Evolutionary conservation across 2,888 invertebrate species (phyloP).

Genomic region (Drepanosiphum platanoidis): DNA sequence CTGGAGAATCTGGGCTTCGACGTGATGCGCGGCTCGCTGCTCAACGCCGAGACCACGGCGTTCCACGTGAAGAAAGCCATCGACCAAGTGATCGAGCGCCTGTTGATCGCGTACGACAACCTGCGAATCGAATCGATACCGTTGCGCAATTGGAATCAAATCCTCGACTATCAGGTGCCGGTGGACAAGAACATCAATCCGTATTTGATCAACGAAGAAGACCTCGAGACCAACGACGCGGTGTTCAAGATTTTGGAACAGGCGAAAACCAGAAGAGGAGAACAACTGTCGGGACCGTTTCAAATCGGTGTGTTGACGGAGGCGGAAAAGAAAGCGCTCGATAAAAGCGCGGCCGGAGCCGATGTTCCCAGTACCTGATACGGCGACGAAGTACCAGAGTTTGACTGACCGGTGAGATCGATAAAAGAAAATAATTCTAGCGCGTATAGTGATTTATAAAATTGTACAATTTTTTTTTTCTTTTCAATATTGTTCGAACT

Average conservation of each 20-base stretch:
- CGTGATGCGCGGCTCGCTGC: fast-evolving
- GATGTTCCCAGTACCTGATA: not conserved
- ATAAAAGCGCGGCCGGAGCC: not conserved
- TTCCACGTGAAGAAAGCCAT: fast-evolving
- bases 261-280: not conserved
- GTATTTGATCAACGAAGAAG: not conserved
- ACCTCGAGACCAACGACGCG: not conserved
- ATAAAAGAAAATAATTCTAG: not conserved
- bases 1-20: not conserved
- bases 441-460: not conserved
- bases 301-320: not conserved
- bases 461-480: too few species aligned
- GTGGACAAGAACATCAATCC: not conserved
- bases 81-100: not conserved
- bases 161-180: not conserved
- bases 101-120: not conserved
- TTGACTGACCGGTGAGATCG: not conserved
- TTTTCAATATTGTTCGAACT: too few species aligned
- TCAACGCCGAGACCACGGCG: not conserved
- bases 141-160: not conserved
- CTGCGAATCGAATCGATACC: not conserved
- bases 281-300: not conserved
- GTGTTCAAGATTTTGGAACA: not conserved
- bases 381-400: not conserved
- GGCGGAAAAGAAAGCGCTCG: not conserved